Conservation (phyloP, 2,888 invertebrate genomes). For the Clivina fossor region DNA sequence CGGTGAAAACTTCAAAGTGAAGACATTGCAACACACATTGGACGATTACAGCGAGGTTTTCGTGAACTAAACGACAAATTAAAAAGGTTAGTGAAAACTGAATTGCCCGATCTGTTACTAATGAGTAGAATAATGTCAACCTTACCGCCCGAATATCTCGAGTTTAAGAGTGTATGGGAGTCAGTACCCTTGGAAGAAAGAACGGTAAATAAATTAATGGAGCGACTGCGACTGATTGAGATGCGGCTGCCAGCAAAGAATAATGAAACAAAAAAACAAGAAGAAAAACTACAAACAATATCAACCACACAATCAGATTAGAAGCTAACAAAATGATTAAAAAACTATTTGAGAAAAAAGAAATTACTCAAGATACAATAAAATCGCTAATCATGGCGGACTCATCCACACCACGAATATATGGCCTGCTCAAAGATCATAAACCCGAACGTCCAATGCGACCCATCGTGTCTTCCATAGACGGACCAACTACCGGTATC, state of each 20-base stretch:
- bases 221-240: constrained; percentile 17
- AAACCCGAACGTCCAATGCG: too few species aligned
- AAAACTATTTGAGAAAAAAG: too few species aligned
- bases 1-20: constrained; percentile 27
- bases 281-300: too few species aligned
- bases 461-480: too few species aligned
- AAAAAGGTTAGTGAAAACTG: constrained; percentile 3
- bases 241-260: constrained; percentile 23
- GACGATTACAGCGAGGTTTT: constrained; percentile 5
- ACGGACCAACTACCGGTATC: too few species aligned
- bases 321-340: too few species aligned
- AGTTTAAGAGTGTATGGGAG: constrained; percentile 24
- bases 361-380: too few species aligned
- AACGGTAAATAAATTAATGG: constrained; percentile 15
- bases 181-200: constrained; percentile 9
- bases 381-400: too few species aligned
- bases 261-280: too few species aligned
- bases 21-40: constrained; percentile 20
- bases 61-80: constrained; percentile 18
- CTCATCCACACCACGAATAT: too few species aligned
- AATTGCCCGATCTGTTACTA: constrained; percentile 16
- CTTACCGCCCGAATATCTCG: constrained; percentile 15
- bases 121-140: constrained; percentile 21
- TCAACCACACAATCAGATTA: too few species aligned
- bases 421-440: too few species aligned